phyloP scores from a whole-genome alignment of 2,888 invertebrate genomes.

The Eilema sororculum region DNA sequence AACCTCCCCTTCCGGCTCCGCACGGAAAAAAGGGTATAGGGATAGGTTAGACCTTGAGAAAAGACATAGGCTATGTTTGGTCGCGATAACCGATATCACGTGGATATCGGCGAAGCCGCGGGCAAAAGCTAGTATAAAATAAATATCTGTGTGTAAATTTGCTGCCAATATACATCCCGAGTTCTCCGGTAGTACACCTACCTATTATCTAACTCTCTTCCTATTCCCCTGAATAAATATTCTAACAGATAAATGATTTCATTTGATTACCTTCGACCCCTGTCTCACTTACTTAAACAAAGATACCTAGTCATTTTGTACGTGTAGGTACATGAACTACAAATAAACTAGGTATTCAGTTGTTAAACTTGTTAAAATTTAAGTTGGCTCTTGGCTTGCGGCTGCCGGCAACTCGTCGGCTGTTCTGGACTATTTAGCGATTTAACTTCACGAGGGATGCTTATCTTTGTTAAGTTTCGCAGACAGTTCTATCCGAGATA shows the following conservation, averaged over 20 bases:
- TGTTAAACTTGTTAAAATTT: conserved; percentile 13
- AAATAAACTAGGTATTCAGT: conserved; percentile 19
- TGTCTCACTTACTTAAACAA: neutral
- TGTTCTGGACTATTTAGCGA: conserved; percentile 46
- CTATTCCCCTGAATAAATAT: neutral
- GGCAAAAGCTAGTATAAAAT: too few relatives aligned
- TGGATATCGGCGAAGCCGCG: too few relatives aligned
- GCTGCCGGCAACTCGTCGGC: conserved; percentile 31
- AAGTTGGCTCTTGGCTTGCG: conserved; percentile 34
- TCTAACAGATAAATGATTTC: neutral
- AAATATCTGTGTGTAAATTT: too few relatives aligned
- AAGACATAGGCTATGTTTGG: too few relatives aligned
- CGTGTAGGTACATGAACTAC: neutral
- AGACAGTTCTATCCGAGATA: conserved; percentile 21
- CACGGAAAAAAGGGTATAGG: too few relatives aligned
- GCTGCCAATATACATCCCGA: too few relatives aligned
- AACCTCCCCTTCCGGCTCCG: too few relatives aligned
- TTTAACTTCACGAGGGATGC: conserved; percentile 48
- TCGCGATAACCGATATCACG: too few relatives aligned
- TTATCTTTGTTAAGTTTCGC: conserved; percentile 53
- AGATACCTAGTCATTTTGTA: neutral
- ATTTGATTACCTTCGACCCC: neutral
- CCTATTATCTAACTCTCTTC: neutral
- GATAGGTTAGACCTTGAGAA: too few relatives aligned
- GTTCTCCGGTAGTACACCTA: too few relatives aligned